Base-by-base conservation (phyloP, 2,888 invertebrate genomes). In the Xiphydria camelus region DNA sequence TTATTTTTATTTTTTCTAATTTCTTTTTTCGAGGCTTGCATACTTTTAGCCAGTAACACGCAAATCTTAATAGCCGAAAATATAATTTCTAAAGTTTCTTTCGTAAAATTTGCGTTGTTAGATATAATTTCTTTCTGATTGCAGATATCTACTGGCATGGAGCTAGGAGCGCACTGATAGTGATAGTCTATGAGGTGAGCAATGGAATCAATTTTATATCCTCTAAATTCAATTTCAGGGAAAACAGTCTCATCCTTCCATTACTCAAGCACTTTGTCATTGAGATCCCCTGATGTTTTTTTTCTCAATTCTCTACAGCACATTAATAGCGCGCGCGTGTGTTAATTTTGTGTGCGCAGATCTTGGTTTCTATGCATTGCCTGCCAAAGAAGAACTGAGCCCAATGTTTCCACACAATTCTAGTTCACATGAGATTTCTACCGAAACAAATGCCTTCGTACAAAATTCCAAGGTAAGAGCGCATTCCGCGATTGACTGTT, bases 351-450 rank as follows among this genome's bases (percentile, higher is more conserved):
- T 44, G 44, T 50, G 61, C 62, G 18, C 57, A 77, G 77, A 76
- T 76, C 75, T 77, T 75, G 77, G 76, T 77, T 77, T 77, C 75
- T 76, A 77, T 75, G 76, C 76, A 76, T 78, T 76, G 77, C 77
- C 78, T 78, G 78, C 78, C 78, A 78, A 78, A 78, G 78, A 78
- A 75, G 75, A 77, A 77, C 77, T 77, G 76, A 78, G 76, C 76
- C 77, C 77, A 77, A 78, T 78, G 78, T 78, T 78, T 78, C 77
- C 77, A 77, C 74, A 77, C 77, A 75, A 78, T 76, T 77, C 78
- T 78, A 78, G 77, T 78, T 78, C 77, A 77, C 75, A 77, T 76
- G 78, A 77, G 75, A 77, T 78, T 77, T 78, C 76, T 77, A 77
- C 77, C 72, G 75, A 76, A 77, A 76, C 75, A 75, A 76, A 78